phyloP scores from a whole-genome alignment of 2,888 invertebrate species.

The Ecliptopera silaceata region DNA sequence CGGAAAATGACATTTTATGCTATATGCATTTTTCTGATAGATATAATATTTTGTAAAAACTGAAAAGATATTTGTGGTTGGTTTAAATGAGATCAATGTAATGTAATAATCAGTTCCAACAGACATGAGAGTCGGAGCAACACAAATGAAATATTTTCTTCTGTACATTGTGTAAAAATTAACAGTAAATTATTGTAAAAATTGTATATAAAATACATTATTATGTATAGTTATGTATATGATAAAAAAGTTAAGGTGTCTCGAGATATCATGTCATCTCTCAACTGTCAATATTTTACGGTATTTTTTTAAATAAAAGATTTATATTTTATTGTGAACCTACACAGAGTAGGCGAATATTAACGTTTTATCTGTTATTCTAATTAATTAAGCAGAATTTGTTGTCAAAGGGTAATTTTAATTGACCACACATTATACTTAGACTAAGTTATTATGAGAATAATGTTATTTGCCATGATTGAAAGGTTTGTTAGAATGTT shows the following conservation, averaged over 20 bases:
- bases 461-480: constrained; percentile 48
- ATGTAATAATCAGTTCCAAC: too few species aligned
- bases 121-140: too few species aligned
- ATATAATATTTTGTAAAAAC: too few species aligned
- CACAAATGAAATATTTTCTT: constrained; percentile 57
- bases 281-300: constrained; percentile 29
- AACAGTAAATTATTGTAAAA: constrained; percentile 68
- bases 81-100: too few species aligned
- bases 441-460: constrained; percentile 42
- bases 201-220: constrained; percentile 23
- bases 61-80: too few species aligned
- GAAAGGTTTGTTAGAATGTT: constrained; percentile 27
- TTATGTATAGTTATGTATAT: constrained; percentile 42
- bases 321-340: constrained; percentile 32
- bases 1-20: too few species aligned
- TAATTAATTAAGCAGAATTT: constrained; percentile 45
- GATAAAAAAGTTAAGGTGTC: constrained; percentile 46
- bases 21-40: too few species aligned
- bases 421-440: constrained; percentile 57
- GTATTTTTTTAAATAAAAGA: constrained; percentile 31
- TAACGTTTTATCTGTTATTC: constrained; percentile 32
- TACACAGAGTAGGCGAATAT: constrained; percentile 38
- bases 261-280: constrained; percentile 38
- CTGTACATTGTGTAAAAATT: constrained; percentile 79
- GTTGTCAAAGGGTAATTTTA: constrained; percentile 72